A percentile compares a stretch with the other conserved stretches of the same genome.
These are phyloP conservation scores for Athalia cordata DNA, from an alignment of 2,888 invertebrate genomes.

Conservation along the genomic window DNA sequence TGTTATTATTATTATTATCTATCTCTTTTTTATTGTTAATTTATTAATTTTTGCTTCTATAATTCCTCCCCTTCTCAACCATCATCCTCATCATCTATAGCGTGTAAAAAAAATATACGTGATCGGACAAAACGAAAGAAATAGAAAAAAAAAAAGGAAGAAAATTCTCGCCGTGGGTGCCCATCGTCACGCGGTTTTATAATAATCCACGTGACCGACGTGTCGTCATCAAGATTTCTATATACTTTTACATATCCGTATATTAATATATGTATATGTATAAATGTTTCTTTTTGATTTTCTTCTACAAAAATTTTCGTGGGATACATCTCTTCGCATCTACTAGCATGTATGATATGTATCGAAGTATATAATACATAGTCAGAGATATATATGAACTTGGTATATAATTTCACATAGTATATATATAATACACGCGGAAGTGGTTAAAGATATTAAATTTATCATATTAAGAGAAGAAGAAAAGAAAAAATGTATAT, in stretches of 20 bases:
- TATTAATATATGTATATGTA: not conserved
- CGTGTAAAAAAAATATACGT: not conserved
- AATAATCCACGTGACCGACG: not conserved
- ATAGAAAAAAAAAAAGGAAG: not conserved
- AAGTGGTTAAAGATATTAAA: too few relatives aligned
- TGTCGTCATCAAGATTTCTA: not conserved
- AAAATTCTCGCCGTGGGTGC: not conserved
- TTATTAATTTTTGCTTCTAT: not conserved
- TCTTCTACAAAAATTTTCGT: too few relatives aligned
- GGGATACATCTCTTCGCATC: too few relatives aligned
- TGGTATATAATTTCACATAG: too few relatives aligned
- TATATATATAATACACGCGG: too few relatives aligned
- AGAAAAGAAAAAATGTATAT: too few relatives aligned
- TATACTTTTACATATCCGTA: slow-evolving; percentile 9
- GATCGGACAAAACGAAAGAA: not conserved
- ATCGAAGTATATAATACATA: too few relatives aligned
- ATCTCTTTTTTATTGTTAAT: not conserved
- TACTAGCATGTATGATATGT: too few relatives aligned
- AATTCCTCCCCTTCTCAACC: too few relatives aligned
- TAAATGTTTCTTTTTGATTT: too few relatives aligned
- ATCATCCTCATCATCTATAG: not conserved
- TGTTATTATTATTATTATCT: not conserved
- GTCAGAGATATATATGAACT: too few relatives aligned
- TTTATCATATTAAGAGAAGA: too few relatives aligned
- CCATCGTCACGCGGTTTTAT: not conserved